These are phyloP conservation scores for Cantharis rustica DNA, from an alignment of 2,888 invertebrate genomes.

Conservation along the genomic window DNA sequence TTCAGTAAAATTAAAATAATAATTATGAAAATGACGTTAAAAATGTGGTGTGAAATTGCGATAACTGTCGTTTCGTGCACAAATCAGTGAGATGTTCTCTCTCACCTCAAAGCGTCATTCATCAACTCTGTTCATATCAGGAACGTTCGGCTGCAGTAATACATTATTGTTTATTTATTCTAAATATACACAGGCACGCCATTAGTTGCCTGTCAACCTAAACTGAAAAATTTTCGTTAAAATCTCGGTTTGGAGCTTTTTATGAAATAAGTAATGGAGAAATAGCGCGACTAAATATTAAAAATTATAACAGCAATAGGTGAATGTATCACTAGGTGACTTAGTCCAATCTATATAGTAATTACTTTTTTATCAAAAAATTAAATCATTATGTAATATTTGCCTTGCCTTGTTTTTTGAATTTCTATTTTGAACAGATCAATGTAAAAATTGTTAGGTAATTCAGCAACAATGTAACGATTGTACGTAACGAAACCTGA, in stretches of 20 bases:
- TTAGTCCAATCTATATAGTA: too few relatives aligned
- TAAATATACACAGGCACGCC: not conserved
- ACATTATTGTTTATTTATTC: not conserved
- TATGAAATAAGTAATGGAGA: too few relatives aligned
- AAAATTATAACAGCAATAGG: too few relatives aligned
- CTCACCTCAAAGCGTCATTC: not conserved
- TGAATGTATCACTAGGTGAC: too few relatives aligned
- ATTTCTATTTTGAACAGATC: too few relatives aligned
- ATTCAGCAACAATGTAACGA: not conserved
- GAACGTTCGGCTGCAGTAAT: not conserved
- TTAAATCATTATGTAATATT: too few relatives aligned
- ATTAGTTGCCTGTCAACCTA: not conserved
- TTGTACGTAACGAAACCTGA: not conserved
- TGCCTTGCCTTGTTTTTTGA: too few relatives aligned
- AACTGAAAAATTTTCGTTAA: not conserved
- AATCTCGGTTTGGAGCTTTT: not conserved
- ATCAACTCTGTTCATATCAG: not conserved
- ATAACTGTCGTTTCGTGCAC: not conserved
- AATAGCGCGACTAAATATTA: too few relatives aligned
- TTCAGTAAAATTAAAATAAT: not conserved
- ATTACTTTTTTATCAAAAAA: too few relatives aligned
- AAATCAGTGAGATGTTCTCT: not conserved
- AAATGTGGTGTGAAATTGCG: not conserved
- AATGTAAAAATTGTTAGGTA: too few relatives aligned
- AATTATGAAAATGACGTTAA: not conserved